Evolutionary conservation across 2,888 invertebrate genomes (phyloP).

Genomic region (Pachymerium ferrugineum): DNA sequence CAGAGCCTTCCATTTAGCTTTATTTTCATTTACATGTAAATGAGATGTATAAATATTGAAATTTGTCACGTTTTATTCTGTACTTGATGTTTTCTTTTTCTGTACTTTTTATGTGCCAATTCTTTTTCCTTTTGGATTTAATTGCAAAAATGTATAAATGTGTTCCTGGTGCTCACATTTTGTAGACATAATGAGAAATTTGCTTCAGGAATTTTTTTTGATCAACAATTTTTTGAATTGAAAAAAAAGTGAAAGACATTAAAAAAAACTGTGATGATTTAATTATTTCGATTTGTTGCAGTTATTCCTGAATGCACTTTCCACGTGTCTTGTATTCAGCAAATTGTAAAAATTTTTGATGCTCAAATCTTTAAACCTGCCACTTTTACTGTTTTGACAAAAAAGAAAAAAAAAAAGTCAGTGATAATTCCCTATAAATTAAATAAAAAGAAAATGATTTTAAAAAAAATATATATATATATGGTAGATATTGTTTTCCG

Average conservation of each 20-base stretch:
- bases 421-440: too few species aligned
- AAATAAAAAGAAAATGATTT: neutral
- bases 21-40: neutral
- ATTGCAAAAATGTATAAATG: too few species aligned
- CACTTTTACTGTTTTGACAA: neutral
- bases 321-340: conserved; percentile 19
- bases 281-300: neutral
- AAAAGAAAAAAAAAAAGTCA: neutral
- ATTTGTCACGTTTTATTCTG: too few species aligned
- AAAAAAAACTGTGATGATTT: conserved; percentile 16
- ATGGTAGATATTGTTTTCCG: neutral
- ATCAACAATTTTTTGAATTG: neutral
- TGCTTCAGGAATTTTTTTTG: neutral
- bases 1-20: neutral
- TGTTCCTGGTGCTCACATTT: conserved; percentile 20
- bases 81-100: neutral
- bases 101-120: neutral
- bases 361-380: conserved; percentile 20
- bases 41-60: neutral
- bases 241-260: neutral
- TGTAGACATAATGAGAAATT: neutral
- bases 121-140: too few species aligned
- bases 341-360: conserved; percentile 18
- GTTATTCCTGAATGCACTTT: neutral
- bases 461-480: neutral